Conservation (phyloP, 2,113 vertebrate species). For the Zosterops borbonicus region DNA sequence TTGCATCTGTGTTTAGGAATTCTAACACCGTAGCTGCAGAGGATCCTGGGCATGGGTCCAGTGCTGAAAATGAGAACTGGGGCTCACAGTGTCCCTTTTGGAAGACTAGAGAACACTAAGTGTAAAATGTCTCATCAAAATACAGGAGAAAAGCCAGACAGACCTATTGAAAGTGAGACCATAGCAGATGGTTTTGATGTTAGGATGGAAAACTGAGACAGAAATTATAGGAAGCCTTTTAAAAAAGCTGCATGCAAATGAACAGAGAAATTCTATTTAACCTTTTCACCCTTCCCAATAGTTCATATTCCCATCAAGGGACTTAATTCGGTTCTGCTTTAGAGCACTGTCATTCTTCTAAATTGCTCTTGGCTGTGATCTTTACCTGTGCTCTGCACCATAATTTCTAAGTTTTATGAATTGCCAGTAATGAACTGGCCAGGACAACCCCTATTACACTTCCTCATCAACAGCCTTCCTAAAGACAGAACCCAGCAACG, state of each 20-base stretch:
- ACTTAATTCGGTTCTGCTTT: not conserved
- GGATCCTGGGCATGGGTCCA: slow-evolving; percentile 25
- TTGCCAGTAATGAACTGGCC: not conserved
- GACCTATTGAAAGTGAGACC: not conserved
- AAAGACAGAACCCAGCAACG: not conserved
- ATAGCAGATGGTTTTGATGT: not conserved
- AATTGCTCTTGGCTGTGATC: not conserved
- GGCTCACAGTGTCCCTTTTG: not conserved
- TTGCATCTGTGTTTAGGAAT: slow-evolving; percentile 13
- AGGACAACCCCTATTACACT: not conserved
- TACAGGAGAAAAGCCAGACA: slow-evolving; percentile 7
- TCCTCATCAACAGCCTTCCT: not conserved
- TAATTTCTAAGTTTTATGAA: not conserved
- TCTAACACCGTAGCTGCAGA: not conserved
- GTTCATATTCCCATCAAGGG: not conserved
- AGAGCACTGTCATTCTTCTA: not conserved
- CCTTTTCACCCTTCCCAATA: not conserved
- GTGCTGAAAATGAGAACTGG: slow-evolving; percentile 25
- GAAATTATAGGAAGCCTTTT: not conserved
- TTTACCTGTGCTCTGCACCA: not conserved
- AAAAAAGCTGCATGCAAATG: not conserved
- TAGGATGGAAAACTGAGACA: not conserved
- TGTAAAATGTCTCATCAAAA: slow-evolving; percentile 33
- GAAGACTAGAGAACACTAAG: not conserved
- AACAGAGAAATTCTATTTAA: slow-evolving; percentile 2